Conservation (phyloP, 2,797 vertebrate genomes). For the Macropus fuliginosus region DNA sequence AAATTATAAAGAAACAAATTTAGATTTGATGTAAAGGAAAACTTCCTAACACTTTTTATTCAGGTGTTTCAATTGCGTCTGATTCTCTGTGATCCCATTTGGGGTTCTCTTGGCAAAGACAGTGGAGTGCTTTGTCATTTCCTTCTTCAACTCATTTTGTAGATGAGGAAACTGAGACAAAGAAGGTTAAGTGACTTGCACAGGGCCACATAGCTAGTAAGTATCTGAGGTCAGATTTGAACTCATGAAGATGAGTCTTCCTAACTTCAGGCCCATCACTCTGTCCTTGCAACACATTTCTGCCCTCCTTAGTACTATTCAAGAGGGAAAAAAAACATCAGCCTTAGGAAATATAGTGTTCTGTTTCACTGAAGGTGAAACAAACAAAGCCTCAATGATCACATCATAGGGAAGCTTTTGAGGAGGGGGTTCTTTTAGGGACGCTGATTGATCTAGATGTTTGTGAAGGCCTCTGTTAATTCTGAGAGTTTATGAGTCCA, state of each 20-base stretch:
- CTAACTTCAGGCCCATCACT: background rate
- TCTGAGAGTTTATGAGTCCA: background rate
- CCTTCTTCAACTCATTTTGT: background rate
- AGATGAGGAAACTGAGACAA: background rate
- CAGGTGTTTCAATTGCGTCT: background rate
- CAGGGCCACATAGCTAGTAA: background rate
- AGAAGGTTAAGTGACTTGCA: background rate
- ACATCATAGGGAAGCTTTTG: background rate
- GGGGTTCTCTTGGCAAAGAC: too few relatives aligned
- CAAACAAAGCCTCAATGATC: background rate
- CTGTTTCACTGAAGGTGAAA: background rate
- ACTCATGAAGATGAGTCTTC: background rate
- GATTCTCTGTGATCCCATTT: background rate
- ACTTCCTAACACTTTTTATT: background rate
- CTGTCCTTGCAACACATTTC: background rate
- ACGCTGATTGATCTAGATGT: background rate
- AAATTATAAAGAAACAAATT: background rate
- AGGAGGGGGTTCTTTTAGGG: background rate
- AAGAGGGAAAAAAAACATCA: background rate
- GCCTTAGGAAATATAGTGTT: background rate
- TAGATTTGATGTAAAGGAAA: background rate
- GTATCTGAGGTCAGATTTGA: background rate
- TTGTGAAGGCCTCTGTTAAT: background rate
- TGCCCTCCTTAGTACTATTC: background rate
- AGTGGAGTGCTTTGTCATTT: too few relatives aligned